These are phyloP conservation scores for Epirrhoe tristata DNA, from an alignment of 2,888 invertebrate species.

Conservation along the genomic window DNA sequence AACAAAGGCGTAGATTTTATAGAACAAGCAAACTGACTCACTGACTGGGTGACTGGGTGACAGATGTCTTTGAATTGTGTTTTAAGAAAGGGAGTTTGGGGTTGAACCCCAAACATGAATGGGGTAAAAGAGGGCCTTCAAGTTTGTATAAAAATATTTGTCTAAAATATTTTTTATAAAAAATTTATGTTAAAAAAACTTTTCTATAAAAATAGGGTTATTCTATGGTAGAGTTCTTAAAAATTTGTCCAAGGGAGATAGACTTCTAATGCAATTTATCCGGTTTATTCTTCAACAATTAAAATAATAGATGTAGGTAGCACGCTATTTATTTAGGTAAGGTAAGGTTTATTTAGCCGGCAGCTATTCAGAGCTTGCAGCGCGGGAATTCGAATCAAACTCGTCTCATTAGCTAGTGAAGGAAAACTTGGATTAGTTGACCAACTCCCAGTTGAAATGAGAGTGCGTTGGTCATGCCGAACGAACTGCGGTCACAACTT, in stretches of 20 bases:
- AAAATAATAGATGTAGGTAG: slow-evolving; percentile 2
- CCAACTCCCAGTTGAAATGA: slow-evolving; percentile 72
- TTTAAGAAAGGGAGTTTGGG: background rate
- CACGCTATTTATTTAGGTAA: slow-evolving; percentile 11
- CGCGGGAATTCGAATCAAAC: slow-evolving; percentile 80
- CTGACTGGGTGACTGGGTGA: background rate
- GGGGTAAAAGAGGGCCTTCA: background rate
- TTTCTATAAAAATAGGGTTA: too few species aligned
- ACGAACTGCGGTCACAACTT: slow-evolving; percentile 31
- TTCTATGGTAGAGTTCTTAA: too few species aligned
- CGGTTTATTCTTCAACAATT: slow-evolving; percentile 9
- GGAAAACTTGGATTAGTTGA: slow-evolving; percentile 85
- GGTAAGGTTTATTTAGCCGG: slow-evolving; percentile 20
- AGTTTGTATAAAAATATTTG: background rate
- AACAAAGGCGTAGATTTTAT: background rate
- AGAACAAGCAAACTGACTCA: background rate
- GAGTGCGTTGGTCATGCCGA: slow-evolving; percentile 54
- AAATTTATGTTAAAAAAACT: background rate
- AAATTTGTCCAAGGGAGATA: background rate
- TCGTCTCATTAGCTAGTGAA: slow-evolving; percentile 82
- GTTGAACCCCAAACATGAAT: background rate
- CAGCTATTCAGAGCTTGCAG: slow-evolving; percentile 46
- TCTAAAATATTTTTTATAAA: background rate
- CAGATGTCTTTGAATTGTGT: background rate
- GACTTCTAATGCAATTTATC: background rate